Base-by-base conservation (phyloP, 1,140 invertebrate genomes). In the Capitella teleta region DNA sequence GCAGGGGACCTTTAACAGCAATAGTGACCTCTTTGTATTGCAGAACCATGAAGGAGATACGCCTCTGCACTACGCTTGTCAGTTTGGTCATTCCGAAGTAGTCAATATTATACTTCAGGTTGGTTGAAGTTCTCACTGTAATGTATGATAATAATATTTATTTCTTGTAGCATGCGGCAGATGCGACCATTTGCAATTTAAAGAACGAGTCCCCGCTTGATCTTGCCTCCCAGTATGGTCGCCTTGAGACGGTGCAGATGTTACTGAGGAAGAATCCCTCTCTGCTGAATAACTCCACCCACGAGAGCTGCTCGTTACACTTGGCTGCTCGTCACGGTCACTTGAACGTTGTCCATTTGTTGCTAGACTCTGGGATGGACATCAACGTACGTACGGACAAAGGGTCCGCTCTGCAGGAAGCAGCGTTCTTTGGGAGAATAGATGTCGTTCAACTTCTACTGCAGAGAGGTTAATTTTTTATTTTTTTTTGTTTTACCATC, bases 31-130 rank as follows among this genome's bases (percentile, higher is more conserved):
- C 21, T 21, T 40, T 52, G 58, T 57, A 56, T 78, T 77, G 30
- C 78, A 93, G 85, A 96, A 92, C 45, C 81, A 84, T 61, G 86
- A 90, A 68, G 85, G 87, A 60, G 92, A 97, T 70, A 94, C 92
- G 21, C 85, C 92, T 12, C 74, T 98, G 53, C 87, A 96, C 64
- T 89, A 85, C 67, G 91, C 92, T 1, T 85, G 91, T 45, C 91
- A 97, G 68, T 93, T 92, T 72, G 93, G 92, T 6, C 88, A 94
- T 67, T 84, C 83, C 43, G 80, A 81, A 50, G 88, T 92, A n/a
- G 84, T 96, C 16, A 16, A n/a, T 28, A 30, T 90, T 61, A 78
- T 98, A 54, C 74, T 97, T 47, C 60, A 74, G 63, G 73, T 74
- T 54, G 57, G 50, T 51, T 8, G 14, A 38, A 18, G 16, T 40